Evolutionary conservation across 1,140 invertebrate genomes (phyloP).

Genomic region (Lysiphlebus fabarum): DNA sequence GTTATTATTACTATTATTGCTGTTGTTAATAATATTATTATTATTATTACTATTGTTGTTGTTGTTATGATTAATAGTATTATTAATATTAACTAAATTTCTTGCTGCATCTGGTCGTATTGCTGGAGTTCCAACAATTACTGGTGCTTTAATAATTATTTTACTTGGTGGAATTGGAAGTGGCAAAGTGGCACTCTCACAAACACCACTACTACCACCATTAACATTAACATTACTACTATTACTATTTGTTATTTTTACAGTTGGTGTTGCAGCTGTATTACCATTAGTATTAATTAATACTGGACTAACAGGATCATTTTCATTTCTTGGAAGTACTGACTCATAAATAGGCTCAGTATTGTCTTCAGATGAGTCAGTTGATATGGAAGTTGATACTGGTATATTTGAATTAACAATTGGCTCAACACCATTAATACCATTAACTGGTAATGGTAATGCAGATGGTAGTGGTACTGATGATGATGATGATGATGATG

Average conservation of each 20-base stretch:
- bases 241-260: too few species aligned
- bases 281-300: conserved; percentile 46
- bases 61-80: conserved; percentile 28
- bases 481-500: conserved; percentile 71
- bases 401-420: too few species aligned
- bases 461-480: conserved; percentile 68
- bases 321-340: conserved; percentile 68
- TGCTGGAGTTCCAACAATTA: conserved; percentile 32
- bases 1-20: conserved; percentile 10
- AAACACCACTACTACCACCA: too few species aligned
- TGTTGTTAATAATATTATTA: conserved; percentile 29
- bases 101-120: conserved; percentile 32
- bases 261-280: conserved; percentile 16
- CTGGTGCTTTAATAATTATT: conserved; percentile 37
- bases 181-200: conserved; percentile 46
- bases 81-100: conserved; percentile 32
- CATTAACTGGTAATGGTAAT: conserved; percentile 34
- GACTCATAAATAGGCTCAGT: conserved; percentile 82
- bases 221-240: too few species aligned
- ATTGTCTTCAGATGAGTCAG: conserved; percentile 38
- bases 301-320: conserved; percentile 38
- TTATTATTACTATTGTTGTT: conserved; percentile 26
- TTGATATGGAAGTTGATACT: too few species aligned
- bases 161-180: conserved; percentile 51
- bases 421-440: conserved; percentile 24